Conservation (phyloP, 2,797 vertebrate species). For the Melopsittacus undulatus region DNA sequence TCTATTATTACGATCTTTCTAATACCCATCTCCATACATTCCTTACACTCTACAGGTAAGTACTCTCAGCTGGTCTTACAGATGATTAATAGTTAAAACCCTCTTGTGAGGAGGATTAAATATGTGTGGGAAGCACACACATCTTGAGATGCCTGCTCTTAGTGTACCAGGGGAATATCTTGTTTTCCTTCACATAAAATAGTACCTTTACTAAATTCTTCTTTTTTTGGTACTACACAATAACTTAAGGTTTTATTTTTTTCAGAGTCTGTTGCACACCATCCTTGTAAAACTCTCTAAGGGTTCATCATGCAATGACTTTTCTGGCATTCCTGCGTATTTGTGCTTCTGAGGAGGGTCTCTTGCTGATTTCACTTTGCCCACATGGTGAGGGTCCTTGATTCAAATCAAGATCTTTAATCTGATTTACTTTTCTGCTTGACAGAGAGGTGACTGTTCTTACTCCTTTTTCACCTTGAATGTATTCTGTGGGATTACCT, state of each 20-base stretch:
- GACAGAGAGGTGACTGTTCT: not conserved
- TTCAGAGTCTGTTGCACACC: rapidly evolving
- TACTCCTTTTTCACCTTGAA: not conserved
- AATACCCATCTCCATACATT: too few species aligned
- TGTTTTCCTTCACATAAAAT: not conserved
- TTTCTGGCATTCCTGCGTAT: not conserved
- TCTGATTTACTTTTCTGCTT: not conserved
- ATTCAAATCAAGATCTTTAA: not conserved
- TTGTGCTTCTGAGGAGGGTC: not conserved
- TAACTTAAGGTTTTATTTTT: not conserved
- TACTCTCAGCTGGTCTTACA: not conserved
- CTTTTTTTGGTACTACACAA: not conserved
- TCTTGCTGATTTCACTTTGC: not conserved
- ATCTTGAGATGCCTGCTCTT: not conserved
- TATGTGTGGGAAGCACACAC: not conserved
- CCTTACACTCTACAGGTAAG: not conserved
- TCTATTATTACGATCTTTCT: not conserved
- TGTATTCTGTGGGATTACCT: not conserved
- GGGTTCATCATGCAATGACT: not conserved
- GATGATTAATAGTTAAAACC: not conserved
- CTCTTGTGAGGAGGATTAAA: not conserved
- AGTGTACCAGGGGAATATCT: not conserved
- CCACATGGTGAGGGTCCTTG: not conserved
- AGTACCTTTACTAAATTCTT: not conserved
- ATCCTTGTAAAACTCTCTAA: not conserved